Evolutionary conservation across 2,797 vertebrate genomes (phyloP), one percentile per base, ranked within the genome.

Genomic region (Melanotaenia boesemani): DNA sequence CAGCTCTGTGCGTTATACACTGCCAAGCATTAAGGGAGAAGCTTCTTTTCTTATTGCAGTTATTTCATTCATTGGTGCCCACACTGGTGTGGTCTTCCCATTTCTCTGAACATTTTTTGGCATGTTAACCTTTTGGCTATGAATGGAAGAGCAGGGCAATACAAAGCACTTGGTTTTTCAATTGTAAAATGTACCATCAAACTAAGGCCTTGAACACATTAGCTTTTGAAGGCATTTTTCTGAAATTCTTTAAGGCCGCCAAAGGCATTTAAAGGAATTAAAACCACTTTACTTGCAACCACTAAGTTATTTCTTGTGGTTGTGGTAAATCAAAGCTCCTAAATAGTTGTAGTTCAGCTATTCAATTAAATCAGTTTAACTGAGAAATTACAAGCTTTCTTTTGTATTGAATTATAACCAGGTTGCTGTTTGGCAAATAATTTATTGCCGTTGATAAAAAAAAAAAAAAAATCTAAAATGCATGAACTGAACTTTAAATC

Each of bases 1-100:
- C 88, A 89, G 93, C 92, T 93, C 89, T 78, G 87, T 93, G 93
- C 91, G 91, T 93, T 93, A 91, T 86, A 93, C 95, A 96, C 95
- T 95, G 95, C 95, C 95, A 94, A 94, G 91, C 91, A 89, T 90
- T 91, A 92, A 86, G 91, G 89, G 91, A 92, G 84, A 89, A 67
- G 80, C 82, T 83, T 89, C 81, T 89, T 77, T 85, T 88, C 71
- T 89, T 86, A 74, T 61, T 68, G 75, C 75, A 28, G 58, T 80
- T 72, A 20, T 77, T 85, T 79, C 74, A 85, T 86, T 91, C 79
- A 83, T 81, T 78, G 75, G 81, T 90, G 86, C 86, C 85, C 90
- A 85, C 79, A 69, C 90, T 79, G 78, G 84, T 92, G 87, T 87
- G 84, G 79, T 90, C 80, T 89, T 77, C n/a, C n/a, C n/a, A n/a